Evolutionary conservation across 2,113 vertebrate genomes (phyloP), one percentile per base, ranked within the genome.

Genomic region (Sorex fumeus): DNA sequence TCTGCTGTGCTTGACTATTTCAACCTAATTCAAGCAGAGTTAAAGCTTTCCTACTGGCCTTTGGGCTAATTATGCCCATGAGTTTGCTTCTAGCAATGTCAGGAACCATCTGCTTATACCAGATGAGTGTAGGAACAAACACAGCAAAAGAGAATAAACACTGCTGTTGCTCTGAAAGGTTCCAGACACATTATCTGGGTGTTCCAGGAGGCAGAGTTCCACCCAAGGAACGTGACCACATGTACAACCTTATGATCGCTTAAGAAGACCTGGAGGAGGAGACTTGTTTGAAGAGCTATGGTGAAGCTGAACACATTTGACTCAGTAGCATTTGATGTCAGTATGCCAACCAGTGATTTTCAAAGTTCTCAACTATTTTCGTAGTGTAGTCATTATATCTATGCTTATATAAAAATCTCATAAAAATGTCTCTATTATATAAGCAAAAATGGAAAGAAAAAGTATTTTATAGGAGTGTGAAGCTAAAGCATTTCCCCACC

Each of bases 151-250:
- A 74, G 32, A 64, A 21, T 47, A 36, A 85, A 28, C 16, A 45
- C 12, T 57, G 28, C 6, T n/a, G 4, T 43, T n/a, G 43, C 8
- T 43, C 66, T 0, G 8, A 3, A 27, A 57, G 60, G 81, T 84
- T 32, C 19, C 28, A 77, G 60, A 53, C 25, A 43, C 62, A 8
- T 34, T 83, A 34, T 76, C 34, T 53, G 27, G 34, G 8, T 13
- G 2, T 16, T 34, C 19, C 21, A n/a, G 8, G 34, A 71, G 25
- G 36, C 9, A 18, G 8, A 1, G 0, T 12, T 8, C 3, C 12
- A 2, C 27, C 36, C 1, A 8, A 69, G 7, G 21, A 25, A 32
- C 36, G 18, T 36, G 18, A 18, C 34, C 34, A 21, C 32, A 32
- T 40, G 40, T 19, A 23, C 7, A 1, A 0, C 27, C 40, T 80